Conservation (phyloP, 1,140 invertebrate species). For the Frieseomelitta varia region DNA sequence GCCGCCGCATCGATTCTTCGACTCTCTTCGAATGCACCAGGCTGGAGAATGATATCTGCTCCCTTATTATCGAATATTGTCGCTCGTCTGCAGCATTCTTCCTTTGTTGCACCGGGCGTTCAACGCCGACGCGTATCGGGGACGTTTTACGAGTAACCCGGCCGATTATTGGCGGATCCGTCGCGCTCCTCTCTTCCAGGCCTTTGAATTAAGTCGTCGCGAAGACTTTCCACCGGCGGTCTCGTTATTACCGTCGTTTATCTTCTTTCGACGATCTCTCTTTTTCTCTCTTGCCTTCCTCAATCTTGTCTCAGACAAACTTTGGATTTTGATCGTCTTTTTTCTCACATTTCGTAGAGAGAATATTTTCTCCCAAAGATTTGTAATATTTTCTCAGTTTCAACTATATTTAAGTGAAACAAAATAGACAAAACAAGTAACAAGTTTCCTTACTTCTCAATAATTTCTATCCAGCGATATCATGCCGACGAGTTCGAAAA, state of each 20-base stretch:
- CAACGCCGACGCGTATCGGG: not conserved
- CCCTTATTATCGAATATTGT: conserved; percentile 25
- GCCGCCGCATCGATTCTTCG: conserved; percentile 39
- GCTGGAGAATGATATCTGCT: not conserved
- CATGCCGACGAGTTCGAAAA: too few species aligned
- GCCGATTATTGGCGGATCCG: not conserved
- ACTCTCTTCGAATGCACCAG: not conserved
- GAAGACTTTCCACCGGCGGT: not conserved
- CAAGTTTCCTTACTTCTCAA: too few species aligned
- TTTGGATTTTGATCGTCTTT: too few species aligned
- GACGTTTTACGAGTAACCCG: not conserved
- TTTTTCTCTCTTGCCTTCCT: not conserved
- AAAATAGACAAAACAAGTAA: too few species aligned
- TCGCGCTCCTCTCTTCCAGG: not conserved
- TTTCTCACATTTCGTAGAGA: too few species aligned
- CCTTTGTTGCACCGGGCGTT: conserved; percentile 14
- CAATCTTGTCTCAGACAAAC: too few species aligned
- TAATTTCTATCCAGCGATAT: too few species aligned
- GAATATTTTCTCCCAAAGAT: too few species aligned
- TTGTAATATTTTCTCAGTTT: too few species aligned
- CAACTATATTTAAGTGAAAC: too few species aligned
- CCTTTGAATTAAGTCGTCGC: not conserved
- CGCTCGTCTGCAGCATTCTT: conserved; percentile 1
- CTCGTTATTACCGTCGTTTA: not conserved
- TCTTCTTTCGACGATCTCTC: not conserved